Evolutionary conservation across 2,797 vertebrate genomes (phyloP), one percentile per base, ranked within the genome.

Genomic region (Aplochiton taeniatus): DNA sequence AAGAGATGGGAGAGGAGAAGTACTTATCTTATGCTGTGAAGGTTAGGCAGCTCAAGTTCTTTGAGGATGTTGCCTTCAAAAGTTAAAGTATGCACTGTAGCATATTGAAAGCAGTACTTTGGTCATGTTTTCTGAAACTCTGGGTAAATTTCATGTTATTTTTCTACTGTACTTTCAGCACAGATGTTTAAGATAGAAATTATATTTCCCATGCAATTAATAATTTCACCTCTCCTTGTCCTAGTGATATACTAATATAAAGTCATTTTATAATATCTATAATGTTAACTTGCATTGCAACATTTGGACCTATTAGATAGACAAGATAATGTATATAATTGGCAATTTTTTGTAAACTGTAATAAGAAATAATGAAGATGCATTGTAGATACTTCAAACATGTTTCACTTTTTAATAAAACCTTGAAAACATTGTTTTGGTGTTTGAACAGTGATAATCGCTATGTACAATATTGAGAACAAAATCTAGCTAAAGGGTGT

Each of bases 21-120:
- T 98, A 98, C 11, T 69, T 69, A 14, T 57, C 80, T 43, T 98
- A 96, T 52, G 92, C 94, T 1, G 89, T 93, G 8, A 98, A 97
- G 93, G 95, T 94, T 78, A 94, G 89, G 45, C 96, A 98, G 68
- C 86, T 98, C 20, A 98, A 98, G 81, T 98, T 98, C 80, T 95
- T 98, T 65, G 97, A 99, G 88, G 97, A 99, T 54, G 93, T 91
- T 10, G 83, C 84, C 9, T 76, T 92, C n/a, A 88, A 84, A 55
- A 78, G 82, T 59, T 91, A 86, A 73, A 63, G 44, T 58, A 53
- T 11, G n/a, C 17, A 51, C 14, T 2, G 4, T 10, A 59, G 12
- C 19, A 31, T 4, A 41, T 11, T 41, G 12, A 16, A 57, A 51
- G 31, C 31, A 31, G 31, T 31, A 31, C 31, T 31, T 31, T 31